Evolutionary conservation across 2,888 invertebrate genomes (phyloP), one percentile per base, ranked within the genome.

Genomic region (Lamproptera curius): DNA sequence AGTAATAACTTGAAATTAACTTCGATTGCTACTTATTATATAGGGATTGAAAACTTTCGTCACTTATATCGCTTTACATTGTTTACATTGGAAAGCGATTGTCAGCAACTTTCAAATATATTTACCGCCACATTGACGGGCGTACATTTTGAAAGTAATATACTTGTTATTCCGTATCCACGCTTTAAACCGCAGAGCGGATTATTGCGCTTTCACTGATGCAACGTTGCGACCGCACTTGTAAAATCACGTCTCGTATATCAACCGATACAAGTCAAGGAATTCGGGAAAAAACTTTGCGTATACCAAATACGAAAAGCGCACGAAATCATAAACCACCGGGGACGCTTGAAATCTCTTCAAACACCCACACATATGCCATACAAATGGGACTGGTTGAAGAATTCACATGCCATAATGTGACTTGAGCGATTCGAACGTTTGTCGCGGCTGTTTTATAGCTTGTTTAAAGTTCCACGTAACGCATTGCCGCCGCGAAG

Each of bases 401-500:
- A 55, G 49, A 55, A 61, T 59, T 42, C 42, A 56, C 52, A 49
- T 55, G 53, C 37, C 51, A 56, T 58, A 61, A 61, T 55, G 48
- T 58, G 48, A 55, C 60, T 62, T 55, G 57, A 59, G 57, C 56
- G 53, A 61, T 61, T 62, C 55, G 51, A 63, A 55, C 59, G 54
- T 58, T 62, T 51, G 58, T 62, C 48, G 54, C 52, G 58, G 60
- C 56, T 58, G 52, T 67, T 71, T 70, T 68, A 67, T 68, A 56
- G 55, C 65, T 58, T 59, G 64, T 63, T 64, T 59, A 58, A 57
- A 50, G 48, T 49, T 49, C 48, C 48, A 35, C 40, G 48, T 49
- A 49, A 43, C 20, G 39, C 35, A 39, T 38, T 38, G 40, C 28
- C 28, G 39, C 35, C 35, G 34, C 13, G 39, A 40, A 17, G 43